Percentiles rank a stretch among this genome's conserved stretches.
Evolutionary conservation across 2,888 invertebrate species (phyloP).

Genomic region (Hypena proboscidalis): DNA sequence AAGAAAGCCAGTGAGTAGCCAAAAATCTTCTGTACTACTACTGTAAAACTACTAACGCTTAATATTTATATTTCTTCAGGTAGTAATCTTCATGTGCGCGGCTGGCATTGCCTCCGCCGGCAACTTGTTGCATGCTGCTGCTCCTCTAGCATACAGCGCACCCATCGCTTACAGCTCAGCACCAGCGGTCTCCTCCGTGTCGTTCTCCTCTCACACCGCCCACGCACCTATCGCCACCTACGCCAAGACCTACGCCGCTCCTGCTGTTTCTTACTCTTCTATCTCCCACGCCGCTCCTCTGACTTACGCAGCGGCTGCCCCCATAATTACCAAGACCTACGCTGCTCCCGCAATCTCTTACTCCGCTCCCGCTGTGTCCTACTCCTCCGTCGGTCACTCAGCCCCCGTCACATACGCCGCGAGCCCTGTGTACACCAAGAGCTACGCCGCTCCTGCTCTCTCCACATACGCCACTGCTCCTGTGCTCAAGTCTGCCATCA

Average conservation of each 20-base stretch:
- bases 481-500: conserved; percentile 36
- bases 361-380: conserved; percentile 60
- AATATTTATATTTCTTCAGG: too few relatives aligned
- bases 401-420: conserved; percentile 31
- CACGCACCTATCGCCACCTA: conserved; percentile 72
- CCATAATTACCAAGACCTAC: conserved; percentile 70
- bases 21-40: too few relatives aligned
- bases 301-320: conserved; percentile 68
- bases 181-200: conserved; percentile 53
- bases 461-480: conserved; percentile 69
- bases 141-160: conserved; percentile 59
- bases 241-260: conserved; percentile 56
- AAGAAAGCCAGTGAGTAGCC: conserved; percentile 64
- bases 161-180: conserved; percentile 65
- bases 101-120: conserved; percentile 87
- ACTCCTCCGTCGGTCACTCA: conserved; percentile 57
- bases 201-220: conserved; percentile 7
- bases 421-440: conserved; percentile 37
- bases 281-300: conserved; percentile 65
- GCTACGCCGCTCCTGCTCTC: conserved; percentile 32
- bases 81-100: conserved; percentile 84
- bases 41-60: too few relatives aligned
- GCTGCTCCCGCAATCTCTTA: conserved; percentile 58
- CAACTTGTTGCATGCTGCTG: conserved; percentile 71
- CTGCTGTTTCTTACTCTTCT: conserved; percentile 50